A percentile compares a stretch with the other conserved stretches of the same genome.
Evolutionary conservation across 2,888 invertebrate genomes (phyloP).

Genomic region (Masnerella sp.): DNA sequence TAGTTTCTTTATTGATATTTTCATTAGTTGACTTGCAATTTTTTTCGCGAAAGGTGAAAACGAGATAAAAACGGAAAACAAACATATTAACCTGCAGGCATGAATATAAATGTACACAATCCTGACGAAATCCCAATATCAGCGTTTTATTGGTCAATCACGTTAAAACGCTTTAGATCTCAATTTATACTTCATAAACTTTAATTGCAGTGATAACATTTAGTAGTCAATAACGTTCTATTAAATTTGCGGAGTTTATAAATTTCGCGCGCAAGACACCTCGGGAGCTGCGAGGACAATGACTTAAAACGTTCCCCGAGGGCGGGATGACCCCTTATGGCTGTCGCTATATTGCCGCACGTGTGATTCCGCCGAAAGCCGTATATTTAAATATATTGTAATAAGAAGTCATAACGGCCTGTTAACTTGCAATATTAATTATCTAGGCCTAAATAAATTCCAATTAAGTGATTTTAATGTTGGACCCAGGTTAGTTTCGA

Average conservation of each 20-base stretch:
- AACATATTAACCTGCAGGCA: background rate
- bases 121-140: background rate
- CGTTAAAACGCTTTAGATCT: conserved; percentile 34
- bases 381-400: conserved; percentile 40
- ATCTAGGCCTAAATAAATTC: conserved; percentile 8
- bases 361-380: conserved; percentile 25
- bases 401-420: conserved; percentile 18
- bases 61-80: background rate
- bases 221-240: conserved; percentile 49
- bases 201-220: conserved; percentile 44
- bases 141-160: conserved; percentile 28
- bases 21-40: too few species aligned
- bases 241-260: conserved; percentile 50
- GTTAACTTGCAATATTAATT: conserved; percentile 25
- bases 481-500: background rate
- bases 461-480: background rate
- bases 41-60: background rate
- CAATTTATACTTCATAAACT: conserved; percentile 37
- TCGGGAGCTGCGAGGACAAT: conserved; percentile 41
- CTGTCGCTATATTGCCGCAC: conserved; percentile 39
- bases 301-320: conserved; percentile 52
- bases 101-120: background rate
- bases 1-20: too few species aligned
- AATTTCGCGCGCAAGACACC: conserved; percentile 44
- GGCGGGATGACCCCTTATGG: conserved; percentile 50